A percentile compares a stretch with the other conserved stretches of the same genome.
These are phyloP conservation scores for Gymnocypris eckloni DNA, from an alignment of 2,797 vertebrate species.

Conservation along the genomic window DNA sequence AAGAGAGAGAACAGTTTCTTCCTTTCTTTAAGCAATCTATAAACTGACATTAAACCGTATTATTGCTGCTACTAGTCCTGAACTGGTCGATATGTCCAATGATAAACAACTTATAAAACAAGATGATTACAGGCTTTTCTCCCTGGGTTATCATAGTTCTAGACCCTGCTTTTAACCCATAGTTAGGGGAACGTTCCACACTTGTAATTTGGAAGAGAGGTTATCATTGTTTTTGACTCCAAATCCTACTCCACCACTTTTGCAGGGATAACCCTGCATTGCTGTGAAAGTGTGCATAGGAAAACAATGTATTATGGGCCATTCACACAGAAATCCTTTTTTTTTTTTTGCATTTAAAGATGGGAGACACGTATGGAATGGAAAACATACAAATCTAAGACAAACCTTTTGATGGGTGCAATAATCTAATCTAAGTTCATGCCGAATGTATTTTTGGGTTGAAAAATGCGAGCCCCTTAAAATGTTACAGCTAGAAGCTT, in stretches of 20 bases:
- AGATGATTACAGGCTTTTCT: neutral
- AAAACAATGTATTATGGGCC: neutral
- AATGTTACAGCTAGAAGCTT: too few species aligned
- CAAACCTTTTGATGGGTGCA: neutral
- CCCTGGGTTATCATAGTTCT: neutral
- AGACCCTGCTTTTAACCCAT: neutral
- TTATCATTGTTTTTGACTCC: neutral
- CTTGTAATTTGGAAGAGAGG: neutral
- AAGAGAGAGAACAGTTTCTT: slow-evolving; percentile 11
- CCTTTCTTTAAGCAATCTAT: slow-evolving; percentile 36
- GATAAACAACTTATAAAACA: neutral
- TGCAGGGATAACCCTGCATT: neutral
- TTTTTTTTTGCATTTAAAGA: neutral
- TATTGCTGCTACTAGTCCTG: slow-evolving; percentile 1
- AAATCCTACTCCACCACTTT: neutral
- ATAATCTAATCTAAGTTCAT: neutral
- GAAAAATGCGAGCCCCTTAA: neutral
- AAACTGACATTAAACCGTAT: slow-evolving; percentile 37
- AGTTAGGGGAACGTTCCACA: neutral
- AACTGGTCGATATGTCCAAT: neutral
- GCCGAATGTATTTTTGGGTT: neutral
- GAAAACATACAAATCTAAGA: neutral
- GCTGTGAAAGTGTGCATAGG: neutral
- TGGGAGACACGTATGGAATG: neutral
- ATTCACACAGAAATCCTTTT: neutral